Evolutionary conservation across 2,797 vertebrate species (phyloP), one percentile per base, ranked within the genome.

Genomic region (Avahi laniger): DNA sequence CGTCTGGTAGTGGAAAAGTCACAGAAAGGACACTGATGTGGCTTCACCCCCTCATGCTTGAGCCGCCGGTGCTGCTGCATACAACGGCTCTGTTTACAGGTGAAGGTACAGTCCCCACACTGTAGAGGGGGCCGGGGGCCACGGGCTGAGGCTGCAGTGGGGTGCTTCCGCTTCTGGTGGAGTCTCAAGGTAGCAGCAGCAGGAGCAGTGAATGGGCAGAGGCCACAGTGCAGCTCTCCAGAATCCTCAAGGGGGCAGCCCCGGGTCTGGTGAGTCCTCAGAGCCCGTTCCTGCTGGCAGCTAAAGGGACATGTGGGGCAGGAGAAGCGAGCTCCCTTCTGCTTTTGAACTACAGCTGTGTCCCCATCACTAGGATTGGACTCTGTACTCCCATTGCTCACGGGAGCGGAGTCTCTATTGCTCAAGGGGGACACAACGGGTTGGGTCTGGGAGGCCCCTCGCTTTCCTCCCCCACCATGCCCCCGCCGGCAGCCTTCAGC

Each of bases 1-100:
- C 99, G 99, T 4, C 99, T 98, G 0, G 99, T 98, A 80, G 99
- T 99, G 98, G 99, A 99, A 96, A 99, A 99, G 43, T 99, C 98
- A 0, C 99, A 99, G 97, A 99, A 99, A 12, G 28, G 98, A 94
- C 99, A 99, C 30, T 97, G 96, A 98, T 99, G 98, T 0, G 99
- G 99, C 72, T 98, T 99, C 8, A 98, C 98, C 0, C 99, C 99
- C 87, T 99, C 99, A 0, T 99, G 99, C 96, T 99, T 99, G 87
- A 99, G 98, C 4, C 99, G 98, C 1, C 99, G 2, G 5, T 99
- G 99, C 88, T 99, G 99, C 5, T 97, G 95, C 97, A 99, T 98
- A 97, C 99, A 98, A 1, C 99, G 99, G 1, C 98, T 98, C 97
- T 99, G 99, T 75, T 99, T 99, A 95, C 99, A 99, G 89, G 98